phyloP scores from a whole-genome alignment of 2,888 invertebrate genomes.

The Ferdinandea cuprea region DNA sequence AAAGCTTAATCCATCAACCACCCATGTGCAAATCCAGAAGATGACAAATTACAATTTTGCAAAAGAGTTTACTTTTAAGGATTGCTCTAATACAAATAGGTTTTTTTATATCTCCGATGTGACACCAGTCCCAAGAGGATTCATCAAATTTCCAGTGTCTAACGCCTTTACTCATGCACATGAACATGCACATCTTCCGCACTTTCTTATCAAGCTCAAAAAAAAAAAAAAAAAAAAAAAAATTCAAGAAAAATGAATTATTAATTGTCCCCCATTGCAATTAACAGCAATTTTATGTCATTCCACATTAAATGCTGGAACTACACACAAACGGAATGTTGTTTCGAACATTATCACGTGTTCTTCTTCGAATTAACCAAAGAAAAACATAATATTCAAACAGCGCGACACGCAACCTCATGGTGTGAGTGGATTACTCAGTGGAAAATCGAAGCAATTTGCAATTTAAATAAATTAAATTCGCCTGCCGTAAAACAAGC shows the following conservation, averaged over 20 bases:
- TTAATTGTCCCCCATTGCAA: conserved; percentile 24
- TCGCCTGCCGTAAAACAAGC: background rate
- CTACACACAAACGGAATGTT: conserved; percentile 17
- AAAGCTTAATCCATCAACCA: no score
- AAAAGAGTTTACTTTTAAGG: no score
- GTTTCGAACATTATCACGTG: background rate
- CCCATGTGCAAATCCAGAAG: no score
- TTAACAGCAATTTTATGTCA: conserved; percentile 58
- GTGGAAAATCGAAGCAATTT: conserved; percentile 61
- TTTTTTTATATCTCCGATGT: no score
- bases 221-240: background rate
- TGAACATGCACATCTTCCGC: no score
- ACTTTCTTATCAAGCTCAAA: background rate
- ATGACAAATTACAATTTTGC: no score
- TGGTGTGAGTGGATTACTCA: conserved; percentile 38
- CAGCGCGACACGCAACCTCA: conserved; percentile 59
- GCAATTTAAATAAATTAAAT: conserved; percentile 56
- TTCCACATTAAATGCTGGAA: conserved; percentile 31
- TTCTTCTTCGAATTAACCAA: background rate
- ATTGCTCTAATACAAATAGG: no score
- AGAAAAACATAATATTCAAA: background rate
- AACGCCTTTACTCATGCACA: no score
- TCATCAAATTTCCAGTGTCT: no score
- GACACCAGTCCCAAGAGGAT: no score
- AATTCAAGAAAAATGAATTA: background rate